phyloP scores from a whole-genome alignment of 2,797 vertebrate species.

The Nyctibius grandis region DNA sequence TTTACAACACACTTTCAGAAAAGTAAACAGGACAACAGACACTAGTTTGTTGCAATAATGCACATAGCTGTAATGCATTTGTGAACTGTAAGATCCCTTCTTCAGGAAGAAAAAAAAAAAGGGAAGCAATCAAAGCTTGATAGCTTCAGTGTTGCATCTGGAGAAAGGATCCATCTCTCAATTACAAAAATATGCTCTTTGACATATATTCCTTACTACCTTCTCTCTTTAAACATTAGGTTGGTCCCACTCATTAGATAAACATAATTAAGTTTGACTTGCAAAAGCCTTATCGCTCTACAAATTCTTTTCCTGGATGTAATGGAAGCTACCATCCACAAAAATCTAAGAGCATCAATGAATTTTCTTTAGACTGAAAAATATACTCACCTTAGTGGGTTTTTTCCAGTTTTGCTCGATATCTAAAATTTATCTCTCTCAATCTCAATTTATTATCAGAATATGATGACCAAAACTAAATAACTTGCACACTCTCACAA shows the following conservation, averaged over 20 bases:
- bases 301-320: background rate
- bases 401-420: background rate
- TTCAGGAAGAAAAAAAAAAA: background rate
- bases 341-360: background rate
- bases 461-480: background rate
- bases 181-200: background rate
- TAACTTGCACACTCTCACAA: background rate
- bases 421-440: background rate
- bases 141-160: background rate
- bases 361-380: background rate
- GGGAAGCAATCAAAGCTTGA: background rate
- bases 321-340: background rate
- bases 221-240: background rate
- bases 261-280: background rate
- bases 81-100: background rate
- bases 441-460: background rate
- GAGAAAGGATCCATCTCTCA: background rate
- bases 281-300: background rate
- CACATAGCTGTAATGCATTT: background rate
- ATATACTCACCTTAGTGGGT: rapidly evolving
- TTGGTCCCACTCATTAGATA: background rate
- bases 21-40: background rate
- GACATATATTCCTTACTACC: background rate
- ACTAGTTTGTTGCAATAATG: background rate
- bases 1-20: background rate